A percentile compares a stretch with the other conserved stretches of the same genome.
These are phyloP conservation scores for Polydrusus cervinus DNA, from an alignment of 2,888 invertebrate species.

Conservation along the genomic window DNA sequence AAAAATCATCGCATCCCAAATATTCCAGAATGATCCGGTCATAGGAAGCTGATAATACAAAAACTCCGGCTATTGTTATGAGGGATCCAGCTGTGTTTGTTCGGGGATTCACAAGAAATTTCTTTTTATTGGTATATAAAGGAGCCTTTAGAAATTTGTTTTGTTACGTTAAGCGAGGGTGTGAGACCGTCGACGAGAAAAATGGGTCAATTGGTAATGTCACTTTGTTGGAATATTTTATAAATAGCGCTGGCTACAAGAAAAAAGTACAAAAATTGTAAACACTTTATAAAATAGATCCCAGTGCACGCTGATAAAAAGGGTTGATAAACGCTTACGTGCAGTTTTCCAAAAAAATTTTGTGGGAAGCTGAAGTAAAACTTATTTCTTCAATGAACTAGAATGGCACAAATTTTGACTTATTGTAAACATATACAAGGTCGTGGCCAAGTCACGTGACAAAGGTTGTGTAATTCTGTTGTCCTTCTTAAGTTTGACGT, in stretches of 20 bases:
- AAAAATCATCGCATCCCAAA: conserved; percentile 18
- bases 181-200: conserved; percentile 9
- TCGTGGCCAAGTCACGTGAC: too few relatives aligned
- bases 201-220: conserved; percentile 12
- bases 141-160: conserved; percentile 47
- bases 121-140: conserved; percentile 49
- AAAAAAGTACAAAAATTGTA: neutral
- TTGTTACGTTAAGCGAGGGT: conserved; percentile 29
- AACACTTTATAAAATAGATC: too few relatives aligned
- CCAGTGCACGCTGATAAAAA: too few relatives aligned
- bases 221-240: neutral
- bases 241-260: neutral
- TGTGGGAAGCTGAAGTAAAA: too few relatives aligned
- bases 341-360: too few relatives aligned
- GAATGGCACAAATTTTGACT: too few relatives aligned
- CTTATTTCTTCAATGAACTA: too few relatives aligned
- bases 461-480: too few relatives aligned
- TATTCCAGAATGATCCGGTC: conserved; percentile 25
- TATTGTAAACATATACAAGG: too few relatives aligned
- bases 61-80: conserved; percentile 37
- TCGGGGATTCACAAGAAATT: conserved; percentile 40
- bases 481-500: too few relatives aligned
- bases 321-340: too few relatives aligned
- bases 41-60: conserved; percentile 36
- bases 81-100: conserved; percentile 45